These are phyloP conservation scores for Pemphigus obesinymphae DNA, from an alignment of 1,140 invertebrate species.

Conservation along the genomic window DNA sequence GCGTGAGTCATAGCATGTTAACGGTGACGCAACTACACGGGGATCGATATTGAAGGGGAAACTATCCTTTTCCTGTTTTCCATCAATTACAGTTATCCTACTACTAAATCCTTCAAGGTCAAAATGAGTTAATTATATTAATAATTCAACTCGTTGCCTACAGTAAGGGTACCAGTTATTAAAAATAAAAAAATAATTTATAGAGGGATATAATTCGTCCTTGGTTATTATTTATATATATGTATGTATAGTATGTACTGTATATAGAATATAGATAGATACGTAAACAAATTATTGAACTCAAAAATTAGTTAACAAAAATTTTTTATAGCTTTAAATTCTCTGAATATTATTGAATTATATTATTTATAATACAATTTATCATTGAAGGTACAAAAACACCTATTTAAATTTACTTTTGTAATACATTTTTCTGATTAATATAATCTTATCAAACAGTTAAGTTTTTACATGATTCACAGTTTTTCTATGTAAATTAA, in stretches of 20 bases:
- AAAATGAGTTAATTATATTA: neutral
- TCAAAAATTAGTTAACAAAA: no score
- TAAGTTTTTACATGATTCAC: neutral
- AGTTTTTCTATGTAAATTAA: neutral
- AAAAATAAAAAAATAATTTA: neutral
- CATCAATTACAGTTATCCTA: slow-evolving; percentile 23
- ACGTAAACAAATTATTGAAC: no score
- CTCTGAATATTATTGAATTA: no score
- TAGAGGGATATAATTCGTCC: neutral
- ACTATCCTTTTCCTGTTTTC: neutral
- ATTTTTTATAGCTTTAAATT: no score
- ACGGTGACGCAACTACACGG: slow-evolving; percentile 26
- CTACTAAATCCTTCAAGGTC: neutral
- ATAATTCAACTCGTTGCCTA: neutral
- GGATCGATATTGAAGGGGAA: slow-evolving; percentile 18
- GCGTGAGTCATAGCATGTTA: slow-evolving; percentile 13
- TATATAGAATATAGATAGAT: no score
- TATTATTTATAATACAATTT: no score
- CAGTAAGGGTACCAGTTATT: neutral
- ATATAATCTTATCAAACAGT: neutral
- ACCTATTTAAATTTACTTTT: neutral
- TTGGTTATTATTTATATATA: neutral
- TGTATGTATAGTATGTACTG: neutral
- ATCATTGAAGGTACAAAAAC: no score
- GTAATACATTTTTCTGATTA: no score